Evolutionary conservation across 1,140 invertebrate genomes (phyloP).

Genomic region (Dryas iulia): DNA sequence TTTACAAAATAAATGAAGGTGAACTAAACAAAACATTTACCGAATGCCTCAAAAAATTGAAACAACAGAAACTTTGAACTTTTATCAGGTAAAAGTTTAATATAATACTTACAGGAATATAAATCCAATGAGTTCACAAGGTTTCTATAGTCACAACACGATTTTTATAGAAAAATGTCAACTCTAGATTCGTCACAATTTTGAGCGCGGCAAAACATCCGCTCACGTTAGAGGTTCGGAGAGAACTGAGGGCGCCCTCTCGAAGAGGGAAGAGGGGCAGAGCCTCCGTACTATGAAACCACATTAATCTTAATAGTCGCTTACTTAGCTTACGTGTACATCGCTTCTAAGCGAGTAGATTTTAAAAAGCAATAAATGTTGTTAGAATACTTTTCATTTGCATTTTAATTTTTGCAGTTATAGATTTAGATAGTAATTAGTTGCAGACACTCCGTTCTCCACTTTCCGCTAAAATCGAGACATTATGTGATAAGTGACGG

Average conservation of each 20-base stretch:
- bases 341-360: conserved; percentile 20
- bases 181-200: conserved; percentile 58
- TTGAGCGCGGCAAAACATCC: conserved; percentile 41
- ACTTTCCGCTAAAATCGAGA: too few relatives aligned
- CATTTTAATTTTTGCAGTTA: too few relatives aligned
- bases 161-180: conserved; percentile 59
- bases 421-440: too few relatives aligned
- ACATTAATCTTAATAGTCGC: conserved; percentile 27
- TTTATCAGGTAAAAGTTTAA: not conserved
- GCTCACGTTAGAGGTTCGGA: conserved; percentile 37
- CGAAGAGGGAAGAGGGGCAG: conserved; percentile 60
- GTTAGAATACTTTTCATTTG: not conserved
- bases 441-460: too few relatives aligned
- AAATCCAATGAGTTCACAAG: conserved; percentile 56
- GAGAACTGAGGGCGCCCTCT: conserved; percentile 68
- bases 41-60: conserved; percentile 15
- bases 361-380: not conserved
- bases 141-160: conserved; percentile 63
- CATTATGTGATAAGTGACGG: too few relatives aligned
- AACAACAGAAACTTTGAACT: conserved; percentile 27
- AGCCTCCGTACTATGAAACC: conserved; percentile 47
- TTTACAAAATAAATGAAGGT: conserved; percentile 13
- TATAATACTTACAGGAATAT: conserved; percentile 57
- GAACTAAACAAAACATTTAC: conserved; percentile 23
- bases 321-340: conserved; percentile 58